Base-by-base conservation (phyloP, 2,113 vertebrate species). In the Mugil cephalus region DNA sequence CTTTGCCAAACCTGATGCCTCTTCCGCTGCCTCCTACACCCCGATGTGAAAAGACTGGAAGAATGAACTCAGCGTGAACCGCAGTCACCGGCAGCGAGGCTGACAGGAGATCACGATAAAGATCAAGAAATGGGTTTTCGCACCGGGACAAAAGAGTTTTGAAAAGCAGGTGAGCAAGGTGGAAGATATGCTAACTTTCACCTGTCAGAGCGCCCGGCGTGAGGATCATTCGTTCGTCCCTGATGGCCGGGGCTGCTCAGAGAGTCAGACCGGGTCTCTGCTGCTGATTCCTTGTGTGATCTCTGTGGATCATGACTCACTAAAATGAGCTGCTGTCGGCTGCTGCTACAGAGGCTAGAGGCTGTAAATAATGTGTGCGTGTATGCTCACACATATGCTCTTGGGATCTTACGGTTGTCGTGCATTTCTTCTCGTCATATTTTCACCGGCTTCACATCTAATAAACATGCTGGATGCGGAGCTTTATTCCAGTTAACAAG, bases 261-360 rank as follows among this genome's bases (percentile, higher is more conserved):
- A 51, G 24, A 79, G 51, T 69, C 64, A 43, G 54, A 14, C 15
- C 5, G 40, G 61, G 73, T 52, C 76, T 60, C 56, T 69, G 46
- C 75, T 56, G 45, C 61, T 8, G 72, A 53, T 50, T 48, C 78
- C 45, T 43, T 13, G 14, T 63, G 34, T 82, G 68, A 75, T 79
- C 67, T 86, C 53, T 66, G 42, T 36, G 77, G 65, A 78, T 78
- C 74, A 62, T 62, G 79, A 69, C 43, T 81, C 66, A 52, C 15
- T 54, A 4, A 66, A 19, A 84, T 55, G 61, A 72, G 55, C 53
- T 64, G 55, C 53, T 64, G 69, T 56, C 68, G 15, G 40, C 42
- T 67, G 40, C 55, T 71, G 45, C 39, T 18, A 48, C 17, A 52
- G 60, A 10, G 40, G 17, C 39, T 42, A 24, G n/a, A 36, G 15